Percentiles rank a stretch among this genome's conserved stretches.
Evolutionary conservation across 2,113 vertebrate genomes (phyloP).

Genomic region (Pygoscelis adeliae): DNA sequence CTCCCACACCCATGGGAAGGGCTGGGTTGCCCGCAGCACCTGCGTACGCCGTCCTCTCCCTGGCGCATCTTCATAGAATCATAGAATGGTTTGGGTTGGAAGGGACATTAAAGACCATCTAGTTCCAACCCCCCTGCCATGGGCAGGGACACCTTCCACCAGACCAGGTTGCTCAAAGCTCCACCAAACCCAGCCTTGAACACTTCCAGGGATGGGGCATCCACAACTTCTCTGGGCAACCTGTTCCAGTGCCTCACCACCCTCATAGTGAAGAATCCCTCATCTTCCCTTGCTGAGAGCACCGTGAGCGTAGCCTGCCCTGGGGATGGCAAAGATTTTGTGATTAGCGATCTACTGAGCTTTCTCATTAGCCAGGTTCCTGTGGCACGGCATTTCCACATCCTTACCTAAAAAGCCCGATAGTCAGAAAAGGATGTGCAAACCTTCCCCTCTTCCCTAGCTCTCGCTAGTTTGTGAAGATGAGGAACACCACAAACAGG

Average conservation of each 20-base stretch:
- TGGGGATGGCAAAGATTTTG: background rate
- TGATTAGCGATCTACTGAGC: background rate
- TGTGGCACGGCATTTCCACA: background rate
- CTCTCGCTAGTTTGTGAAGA: rapidly evolving
- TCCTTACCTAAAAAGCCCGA: rapidly evolving
- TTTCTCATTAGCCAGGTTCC: background rate
- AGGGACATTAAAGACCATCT: background rate
- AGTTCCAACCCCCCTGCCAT: background rate
- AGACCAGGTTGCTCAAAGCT: background rate
- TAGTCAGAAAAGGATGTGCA: background rate
- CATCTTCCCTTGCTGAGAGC: background rate
- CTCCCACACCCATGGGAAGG: background rate
- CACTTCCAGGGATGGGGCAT: background rate
- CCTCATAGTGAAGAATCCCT: background rate
- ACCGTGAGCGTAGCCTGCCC: rapidly evolving
- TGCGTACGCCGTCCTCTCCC: background rate
- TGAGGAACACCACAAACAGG: rapidly evolving
- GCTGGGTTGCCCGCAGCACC: background rate
- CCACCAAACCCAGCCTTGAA: background rate
- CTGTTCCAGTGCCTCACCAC: background rate
- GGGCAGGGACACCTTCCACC: background rate
- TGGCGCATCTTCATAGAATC: background rate
- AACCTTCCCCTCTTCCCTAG: background rate
- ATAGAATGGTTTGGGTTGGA: background rate
- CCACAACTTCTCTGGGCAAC: background rate